Conservation (phyloP, 2,113 vertebrate genomes). For the Noturus placidus region DNA sequence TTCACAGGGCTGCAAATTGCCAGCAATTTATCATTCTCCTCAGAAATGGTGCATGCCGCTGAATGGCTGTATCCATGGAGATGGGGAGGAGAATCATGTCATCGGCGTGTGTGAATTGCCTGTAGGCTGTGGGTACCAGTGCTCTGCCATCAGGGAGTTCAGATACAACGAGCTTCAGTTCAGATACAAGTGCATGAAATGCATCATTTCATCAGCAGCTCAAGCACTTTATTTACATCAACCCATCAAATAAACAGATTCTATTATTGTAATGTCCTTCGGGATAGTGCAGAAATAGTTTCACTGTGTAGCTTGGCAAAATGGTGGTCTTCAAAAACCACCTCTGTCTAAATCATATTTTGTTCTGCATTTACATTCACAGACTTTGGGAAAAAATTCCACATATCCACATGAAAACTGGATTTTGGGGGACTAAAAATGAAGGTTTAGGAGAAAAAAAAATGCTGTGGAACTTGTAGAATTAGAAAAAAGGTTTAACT, state of each 20-base stretch:
- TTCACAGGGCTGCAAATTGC: slow-evolving; percentile 27
- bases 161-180: slow-evolving; percentile 30
- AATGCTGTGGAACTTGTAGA: too few relatives aligned
- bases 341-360: not conserved
- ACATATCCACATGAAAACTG: not conserved
- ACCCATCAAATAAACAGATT: slow-evolving; percentile 29
- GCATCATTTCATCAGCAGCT: slow-evolving; percentile 33
- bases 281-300: not conserved
- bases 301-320: not conserved
- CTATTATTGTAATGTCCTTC: not conserved
- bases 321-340: not conserved
- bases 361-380: not conserved
- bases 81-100: slow-evolving; percentile 34
- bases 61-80: slow-evolving; percentile 41
- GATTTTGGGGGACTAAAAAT: not conserved
- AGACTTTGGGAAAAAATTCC: slow-evolving; percentile 1
- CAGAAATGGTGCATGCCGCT: not conserved
- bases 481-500: too few relatives aligned
- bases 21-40: slow-evolving; percentile 31
- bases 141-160: slow-evolving; percentile 16
- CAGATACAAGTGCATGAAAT: not conserved
- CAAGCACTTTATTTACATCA: slow-evolving; percentile 25
- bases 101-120: slow-evolving; percentile 37
- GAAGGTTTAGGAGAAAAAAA: too few relatives aligned
- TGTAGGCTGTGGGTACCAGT: slow-evolving; percentile 22